Evolutionary conservation across 2,113 vertebrate genomes (phyloP).

Genomic region (Periophthalmus modestus): DNA sequence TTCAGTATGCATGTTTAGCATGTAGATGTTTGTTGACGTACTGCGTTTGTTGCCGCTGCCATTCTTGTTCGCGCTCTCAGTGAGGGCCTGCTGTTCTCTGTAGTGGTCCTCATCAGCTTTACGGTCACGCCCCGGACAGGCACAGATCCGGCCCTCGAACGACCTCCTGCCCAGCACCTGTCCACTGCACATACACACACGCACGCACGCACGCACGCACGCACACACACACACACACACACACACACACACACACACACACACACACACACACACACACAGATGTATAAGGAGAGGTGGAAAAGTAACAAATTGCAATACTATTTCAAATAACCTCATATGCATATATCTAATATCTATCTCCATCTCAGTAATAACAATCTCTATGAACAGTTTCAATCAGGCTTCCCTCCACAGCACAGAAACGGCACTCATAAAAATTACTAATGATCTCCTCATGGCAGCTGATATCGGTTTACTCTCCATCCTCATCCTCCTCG

Average conservation of each 20-base stretch:
- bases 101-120: constrained; percentile 96
- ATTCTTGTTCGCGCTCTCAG: constrained; percentile 86
- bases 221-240: constrained; percentile 2
- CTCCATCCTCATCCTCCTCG: no score
- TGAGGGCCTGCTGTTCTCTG: constrained; percentile 93
- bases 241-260: neutral
- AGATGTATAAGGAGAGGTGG: no score
- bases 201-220: no score
- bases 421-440: no score
- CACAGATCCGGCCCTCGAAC: constrained; percentile 91
- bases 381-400: no score
- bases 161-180: constrained; percentile 81
- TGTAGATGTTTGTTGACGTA: constrained; percentile 67
- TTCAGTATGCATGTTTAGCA: neutral
- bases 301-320: no score
- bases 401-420: no score
- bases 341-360: no score
- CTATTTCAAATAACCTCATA: no score
- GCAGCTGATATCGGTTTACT: no score
- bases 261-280: neutral
- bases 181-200: constrained; percentile 62
- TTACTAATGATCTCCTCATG: no score
- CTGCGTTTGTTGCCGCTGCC: constrained; percentile 86
- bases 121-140: constrained; percentile 92
- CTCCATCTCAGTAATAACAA: no score